Conservation (phyloP, 2,113 vertebrate species). For the Anser cygnoides region DNA sequence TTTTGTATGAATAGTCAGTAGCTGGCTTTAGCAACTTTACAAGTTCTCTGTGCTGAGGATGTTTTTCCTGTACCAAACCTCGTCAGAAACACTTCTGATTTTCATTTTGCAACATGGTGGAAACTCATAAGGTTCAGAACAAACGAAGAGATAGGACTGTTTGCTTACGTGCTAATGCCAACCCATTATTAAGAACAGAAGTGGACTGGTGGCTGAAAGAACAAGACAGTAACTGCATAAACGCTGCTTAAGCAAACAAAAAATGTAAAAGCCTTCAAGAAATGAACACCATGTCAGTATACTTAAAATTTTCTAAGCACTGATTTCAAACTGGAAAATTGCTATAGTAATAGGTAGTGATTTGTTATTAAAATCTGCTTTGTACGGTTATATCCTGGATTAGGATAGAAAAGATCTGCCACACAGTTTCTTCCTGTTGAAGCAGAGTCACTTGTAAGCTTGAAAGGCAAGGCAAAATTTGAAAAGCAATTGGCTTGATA, state of each 20-base stretch:
- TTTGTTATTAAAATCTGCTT: background rate
- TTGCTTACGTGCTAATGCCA: accelerated
- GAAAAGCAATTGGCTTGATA: background rate
- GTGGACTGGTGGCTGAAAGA: background rate
- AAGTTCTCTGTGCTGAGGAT: background rate
- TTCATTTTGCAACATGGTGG: background rate
- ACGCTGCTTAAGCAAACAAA: background rate
- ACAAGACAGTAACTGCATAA: background rate
- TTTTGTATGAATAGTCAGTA: background rate
- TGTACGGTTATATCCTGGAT: background rate
- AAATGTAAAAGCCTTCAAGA: background rate
- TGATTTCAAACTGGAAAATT: background rate
- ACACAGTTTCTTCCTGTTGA: background rate
- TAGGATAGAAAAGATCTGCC: background rate
- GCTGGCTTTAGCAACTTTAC: background rate
- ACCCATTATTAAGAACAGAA: background rate
- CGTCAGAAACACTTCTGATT: background rate
- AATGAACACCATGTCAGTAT: background rate
- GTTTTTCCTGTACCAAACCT: background rate
- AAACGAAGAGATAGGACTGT: background rate
- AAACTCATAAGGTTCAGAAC: background rate
- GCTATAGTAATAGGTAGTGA: background rate
- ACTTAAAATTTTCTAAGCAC: background rate
- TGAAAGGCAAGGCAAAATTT: background rate
- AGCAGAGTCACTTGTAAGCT: background rate